Evolutionary conservation across 92 coral and sea anemone genomes (phyloP).

Genomic region (Porites cylindrica): DNA sequence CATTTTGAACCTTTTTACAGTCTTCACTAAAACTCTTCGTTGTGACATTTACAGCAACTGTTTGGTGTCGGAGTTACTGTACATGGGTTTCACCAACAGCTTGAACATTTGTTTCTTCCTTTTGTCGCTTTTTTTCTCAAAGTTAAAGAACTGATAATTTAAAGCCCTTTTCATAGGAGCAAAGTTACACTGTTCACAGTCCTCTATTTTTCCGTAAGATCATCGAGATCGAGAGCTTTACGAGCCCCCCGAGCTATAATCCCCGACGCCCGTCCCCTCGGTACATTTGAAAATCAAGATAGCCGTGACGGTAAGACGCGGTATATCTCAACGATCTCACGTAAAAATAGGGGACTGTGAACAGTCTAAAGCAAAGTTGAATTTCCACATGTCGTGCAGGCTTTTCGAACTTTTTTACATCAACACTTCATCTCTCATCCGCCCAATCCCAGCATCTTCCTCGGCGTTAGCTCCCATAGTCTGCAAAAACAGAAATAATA

Average conservation of each 20-base stretch:
- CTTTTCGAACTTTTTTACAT: slow-evolving; percentile 44
- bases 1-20: neutral
- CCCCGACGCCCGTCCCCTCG: no score
- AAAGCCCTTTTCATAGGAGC: neutral
- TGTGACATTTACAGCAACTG: no score
- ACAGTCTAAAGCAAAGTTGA: neutral
- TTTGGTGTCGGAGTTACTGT: neutral
- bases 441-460: slow-evolving; percentile 93
- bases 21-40: neutral
- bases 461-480: slow-evolving; percentile 90
- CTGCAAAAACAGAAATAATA: slow-evolving; percentile 33
- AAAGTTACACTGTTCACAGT: neutral
- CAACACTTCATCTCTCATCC: slow-evolving; percentile 93
- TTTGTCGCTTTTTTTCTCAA: neutral
- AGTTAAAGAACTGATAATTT: neutral
- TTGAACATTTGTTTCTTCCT: neutral
- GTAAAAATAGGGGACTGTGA: no score
- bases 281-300: no score
- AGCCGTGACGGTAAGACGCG: no score
- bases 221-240: no score
- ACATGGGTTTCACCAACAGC: neutral
- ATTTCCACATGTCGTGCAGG: neutral
- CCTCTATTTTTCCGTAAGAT: no score
- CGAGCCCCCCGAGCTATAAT: no score
- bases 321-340: no score